Conservation (phyloP, 2,888 invertebrate species). For the Listrodromus nycthemerus region DNA sequence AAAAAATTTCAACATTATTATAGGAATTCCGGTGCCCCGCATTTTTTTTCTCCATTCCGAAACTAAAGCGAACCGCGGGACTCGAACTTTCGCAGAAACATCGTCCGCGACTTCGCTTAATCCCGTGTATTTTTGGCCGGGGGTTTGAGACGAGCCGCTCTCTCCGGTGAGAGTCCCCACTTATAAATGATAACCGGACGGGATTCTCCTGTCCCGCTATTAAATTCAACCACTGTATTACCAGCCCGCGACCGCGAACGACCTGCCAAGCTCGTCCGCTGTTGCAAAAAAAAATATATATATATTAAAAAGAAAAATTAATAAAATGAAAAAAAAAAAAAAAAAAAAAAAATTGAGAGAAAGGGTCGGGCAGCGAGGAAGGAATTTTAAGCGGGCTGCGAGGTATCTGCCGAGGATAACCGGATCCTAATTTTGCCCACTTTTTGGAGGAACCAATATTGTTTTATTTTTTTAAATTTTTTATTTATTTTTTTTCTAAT, state of each 20-base stretch:
- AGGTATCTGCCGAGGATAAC: slow-evolving; percentile 34
- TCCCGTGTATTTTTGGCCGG: slow-evolving; percentile 17
- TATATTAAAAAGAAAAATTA: slow-evolving; percentile 24
- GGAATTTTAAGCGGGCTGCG: background rate
- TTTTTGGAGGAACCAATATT: background rate
- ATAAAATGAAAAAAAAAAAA: background rate
- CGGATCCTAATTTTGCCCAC: slow-evolving; percentile 25
- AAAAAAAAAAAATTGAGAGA: background rate
- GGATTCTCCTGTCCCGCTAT: slow-evolving; percentile 21
- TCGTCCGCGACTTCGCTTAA: slow-evolving; percentile 1
- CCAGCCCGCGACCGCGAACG: background rate
- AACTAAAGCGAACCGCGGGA: slow-evolving; percentile 30
- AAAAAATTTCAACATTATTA: background rate
- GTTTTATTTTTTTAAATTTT: slow-evolving; percentile 24
- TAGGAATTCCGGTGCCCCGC: background rate
- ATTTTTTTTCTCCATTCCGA: slow-evolving; percentile 12
- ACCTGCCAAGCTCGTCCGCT: slow-evolving; percentile 29
- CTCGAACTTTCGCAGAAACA: slow-evolving; percentile 17
- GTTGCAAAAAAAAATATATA: background rate
- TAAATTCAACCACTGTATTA: slow-evolving; percentile 55
- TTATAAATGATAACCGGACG: slow-evolving; percentile 20
- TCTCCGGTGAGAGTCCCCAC: slow-evolving; percentile 15
- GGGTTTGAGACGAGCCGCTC: background rate
- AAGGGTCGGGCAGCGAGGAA: slow-evolving; percentile 31
- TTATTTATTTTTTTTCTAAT: slow-evolving; percentile 1